Percentiles rank a stretch among this genome's conserved stretches.
These are phyloP conservation scores for Amphimallon solstitiale DNA, from an alignment of 2,888 invertebrate genomes.

Conservation along the genomic window DNA sequence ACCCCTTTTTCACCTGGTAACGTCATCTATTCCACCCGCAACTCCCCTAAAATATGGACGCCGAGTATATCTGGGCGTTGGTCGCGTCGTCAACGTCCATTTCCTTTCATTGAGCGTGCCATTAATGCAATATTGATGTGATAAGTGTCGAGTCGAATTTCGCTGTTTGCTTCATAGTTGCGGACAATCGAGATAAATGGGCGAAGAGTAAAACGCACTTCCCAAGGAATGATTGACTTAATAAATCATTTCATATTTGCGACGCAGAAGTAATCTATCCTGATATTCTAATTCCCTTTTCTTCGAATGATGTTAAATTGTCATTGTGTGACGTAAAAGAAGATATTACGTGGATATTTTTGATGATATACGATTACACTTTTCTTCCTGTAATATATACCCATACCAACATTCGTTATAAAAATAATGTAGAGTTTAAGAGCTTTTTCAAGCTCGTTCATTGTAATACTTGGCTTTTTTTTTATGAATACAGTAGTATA, in stretches of 20 bases:
- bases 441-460: too few relatives aligned
- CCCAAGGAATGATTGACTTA: background rate
- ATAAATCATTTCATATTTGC: slow-evolving; percentile 24
- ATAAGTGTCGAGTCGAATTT: slow-evolving; percentile 25
- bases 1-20: slow-evolving; percentile 30
- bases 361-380: too few relatives aligned
- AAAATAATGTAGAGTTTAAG: too few relatives aligned
- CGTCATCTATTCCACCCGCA: background rate
- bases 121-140: slow-evolving; percentile 32
- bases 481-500: too few relatives aligned
- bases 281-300: background rate
- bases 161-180: slow-evolving; percentile 1
- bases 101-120: slow-evolving; percentile 21
- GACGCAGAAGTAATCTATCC: background rate
- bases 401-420: too few relatives aligned
- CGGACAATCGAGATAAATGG: slow-evolving; percentile 19
- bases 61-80: slow-evolving; percentile 23
- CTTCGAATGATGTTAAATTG: too few relatives aligned
- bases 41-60: background rate
- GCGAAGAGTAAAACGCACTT: slow-evolving; percentile 5
- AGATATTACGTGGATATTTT: too few relatives aligned
- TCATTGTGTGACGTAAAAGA: too few relatives aligned
- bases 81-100: slow-evolving; percentile 26
- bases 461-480: too few relatives aligned
- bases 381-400: too few relatives aligned